Percentiles rank a stretch among this genome's conserved stretches.
These are phyloP conservation scores for Pempheris klunzingeri DNA, from an alignment of 2,797 vertebrate species.

Conservation along the genomic window DNA sequence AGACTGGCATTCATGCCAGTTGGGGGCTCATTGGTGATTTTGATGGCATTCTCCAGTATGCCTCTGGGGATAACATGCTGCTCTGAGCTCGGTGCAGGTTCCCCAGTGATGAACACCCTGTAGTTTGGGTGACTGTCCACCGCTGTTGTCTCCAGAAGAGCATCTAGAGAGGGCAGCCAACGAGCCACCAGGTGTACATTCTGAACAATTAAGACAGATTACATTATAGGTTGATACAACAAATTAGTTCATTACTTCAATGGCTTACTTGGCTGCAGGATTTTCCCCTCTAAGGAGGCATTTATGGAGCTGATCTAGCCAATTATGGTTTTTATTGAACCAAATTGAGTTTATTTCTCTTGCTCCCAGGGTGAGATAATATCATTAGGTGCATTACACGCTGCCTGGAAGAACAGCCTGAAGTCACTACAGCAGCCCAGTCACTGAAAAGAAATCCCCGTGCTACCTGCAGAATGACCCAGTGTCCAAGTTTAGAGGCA, in stretches of 20 bases:
- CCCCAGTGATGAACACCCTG: conserved; percentile 88
- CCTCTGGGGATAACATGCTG: conserved; percentile 88
- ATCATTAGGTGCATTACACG: conserved; percentile 66
- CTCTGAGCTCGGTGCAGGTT: conserved; percentile 79
- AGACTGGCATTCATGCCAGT: conserved; percentile 88
- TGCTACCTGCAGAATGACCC: conserved; percentile 89
- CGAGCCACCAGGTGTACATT: conserved; percentile 88
- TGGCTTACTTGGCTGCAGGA: conserved; percentile 39
- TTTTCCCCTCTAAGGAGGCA: conserved; percentile 54
- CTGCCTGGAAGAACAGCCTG: conserved; percentile 40
- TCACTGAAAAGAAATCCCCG: conserved; percentile 14
- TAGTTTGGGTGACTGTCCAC: conserved; percentile 82
- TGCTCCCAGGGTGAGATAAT: conserved; percentile 65
- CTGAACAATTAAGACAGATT: conserved; percentile 48
- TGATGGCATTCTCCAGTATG: conserved; percentile 88
- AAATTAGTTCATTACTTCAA: not conserved
- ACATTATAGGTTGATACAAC: not conserved
- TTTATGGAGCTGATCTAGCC: conserved; percentile 73
- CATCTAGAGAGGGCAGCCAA: conserved; percentile 87
- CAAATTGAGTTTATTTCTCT: conserved; percentile 81
- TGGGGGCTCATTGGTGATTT: conserved; percentile 89
- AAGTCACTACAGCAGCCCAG: conserved; percentile 15
- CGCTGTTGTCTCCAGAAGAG: conserved; percentile 81
- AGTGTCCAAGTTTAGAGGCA: conserved; percentile 84
- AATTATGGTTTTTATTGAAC: conserved; percentile 82